Evolutionary conservation across 92 coral and sea anemone species (phyloP), one percentile per base, ranked within the genome.

Genomic region (Zoanthus sociatus): DNA sequence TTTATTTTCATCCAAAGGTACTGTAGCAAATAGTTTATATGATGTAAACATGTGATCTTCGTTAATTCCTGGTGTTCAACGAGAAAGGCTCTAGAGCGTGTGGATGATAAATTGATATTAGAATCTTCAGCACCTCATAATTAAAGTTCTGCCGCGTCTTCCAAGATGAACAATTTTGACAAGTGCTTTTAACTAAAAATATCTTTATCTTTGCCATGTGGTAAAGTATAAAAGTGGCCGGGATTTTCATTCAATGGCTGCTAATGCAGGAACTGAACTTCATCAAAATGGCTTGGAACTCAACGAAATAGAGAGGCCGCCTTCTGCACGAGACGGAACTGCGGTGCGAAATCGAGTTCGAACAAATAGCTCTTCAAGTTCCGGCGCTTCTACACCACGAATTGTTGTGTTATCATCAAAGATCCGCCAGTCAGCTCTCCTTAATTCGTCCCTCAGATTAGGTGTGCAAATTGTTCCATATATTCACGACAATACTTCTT

Each of bases 371-470:
- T 64, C 84, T 44, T 69, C 77, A 13, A 87, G 86, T 76, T 78
- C 78, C 67, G 78, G 86, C 1, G 58, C 78, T 0, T 87, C 97
- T 2, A 78, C 81, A 31, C 88, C 94, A 91, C 94, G 99, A 16
- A 89, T 97, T 66, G 99, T 97, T 51, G 93, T 97, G 58, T 83
- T 97, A 12, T 95, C 98, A 21, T 97, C 99, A 14, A 97, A 97
- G 89, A 92, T 97, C n/a, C 94, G 99, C 53, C 98, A 97, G 42
- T 90, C 98, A 60, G 51, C 98, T 12, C 92, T 91, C 46, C 87
- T 97, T 14, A 87, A 92, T 70, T 70, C 97, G 50, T 94, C 99
- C 6, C 93, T 93, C 7, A 86, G 90, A 54, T 78, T 90, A 13
- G 96, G 97, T 26, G 98, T 95, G 26, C 83, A 82, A 13, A 86